Evolutionary conservation across 2,888 invertebrate genomes (phyloP), one percentile per base, ranked within the genome.

Genomic region (Oxytorus armatus): DNA sequence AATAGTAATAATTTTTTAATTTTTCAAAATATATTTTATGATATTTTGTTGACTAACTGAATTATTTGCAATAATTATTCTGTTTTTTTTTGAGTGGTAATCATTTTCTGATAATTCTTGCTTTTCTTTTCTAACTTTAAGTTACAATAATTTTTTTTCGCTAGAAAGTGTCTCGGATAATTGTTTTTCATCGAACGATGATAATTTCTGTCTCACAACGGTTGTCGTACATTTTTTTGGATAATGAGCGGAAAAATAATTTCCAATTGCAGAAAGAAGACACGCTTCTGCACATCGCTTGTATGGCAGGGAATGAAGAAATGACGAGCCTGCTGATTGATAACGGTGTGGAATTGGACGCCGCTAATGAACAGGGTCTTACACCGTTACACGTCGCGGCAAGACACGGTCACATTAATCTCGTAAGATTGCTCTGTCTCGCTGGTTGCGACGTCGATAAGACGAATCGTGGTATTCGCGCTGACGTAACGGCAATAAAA

Each of bases 401-500:
- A 49, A 94, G 94, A 87, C 93, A 94, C 87, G 96, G 96, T 14
- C 95, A 95, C 89, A 94, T 95, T 65, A 95, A 96, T 89, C 93
- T 96, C 83, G 95, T 87, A 85, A 94, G 94, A 85, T 94, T 95
- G 88, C 92, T 96, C 59, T 95, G 96, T 86, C 93, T 95, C 82
- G 94, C 96, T 76, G 95, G 96, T 49, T 95, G 96, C 86, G 94
- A 95, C 85, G 94, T 95, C 55, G 95, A 95, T 85, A 93, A 94
- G 78, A 93, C 94, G 63, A 95, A 95, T 90, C 93, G 93, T 86
- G 96, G 96, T 66, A 95, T 96, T 68, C 94, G 95, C 55, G 95
- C 96, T 3, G 96, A 96, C 88, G 95, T 96, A 47, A 95, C 96
- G 84, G 96, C 96, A n/a, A 92, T 96, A 68, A 95, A 96, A 86